Percentiles rank a stretch among this genome's conserved stretches.
Evolutionary conservation across 2,113 vertebrate species (phyloP).

Genomic region (Cathartes aura): DNA sequence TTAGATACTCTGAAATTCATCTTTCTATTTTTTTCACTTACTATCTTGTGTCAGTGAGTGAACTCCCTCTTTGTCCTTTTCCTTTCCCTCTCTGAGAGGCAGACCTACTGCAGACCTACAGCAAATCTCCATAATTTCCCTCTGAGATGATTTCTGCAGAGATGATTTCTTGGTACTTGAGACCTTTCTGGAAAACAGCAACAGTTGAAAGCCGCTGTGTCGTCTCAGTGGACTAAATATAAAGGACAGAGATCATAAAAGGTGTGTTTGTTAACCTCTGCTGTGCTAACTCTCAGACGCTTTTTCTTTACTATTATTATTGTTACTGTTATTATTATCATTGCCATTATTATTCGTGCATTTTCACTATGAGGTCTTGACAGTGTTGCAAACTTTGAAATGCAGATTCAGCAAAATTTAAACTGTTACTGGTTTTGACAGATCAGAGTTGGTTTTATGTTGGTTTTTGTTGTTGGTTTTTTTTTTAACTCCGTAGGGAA

Average conservation of each 20-base stretch:
- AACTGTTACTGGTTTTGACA: neutral
- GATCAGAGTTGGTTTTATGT: neutral
- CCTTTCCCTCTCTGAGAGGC: neutral
- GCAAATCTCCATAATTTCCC: neutral
- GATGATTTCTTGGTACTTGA: neutral
- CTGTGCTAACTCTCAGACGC: neutral
- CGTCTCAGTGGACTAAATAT: neutral
- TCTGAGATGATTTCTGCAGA: neutral
- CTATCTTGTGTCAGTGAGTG: neutral
- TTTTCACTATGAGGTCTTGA: neutral
- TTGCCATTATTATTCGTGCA: neutral
- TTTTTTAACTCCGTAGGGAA: neutral
- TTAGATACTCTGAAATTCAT: neutral
- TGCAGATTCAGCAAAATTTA: neutral
- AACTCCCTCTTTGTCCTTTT: neutral
- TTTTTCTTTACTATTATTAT: neutral
- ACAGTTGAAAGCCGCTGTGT: neutral
- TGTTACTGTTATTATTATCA: neutral
- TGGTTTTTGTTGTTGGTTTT: fast-evolving
- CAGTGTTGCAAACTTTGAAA: neutral
- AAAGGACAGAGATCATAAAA: neutral
- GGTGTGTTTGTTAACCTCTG: neutral
- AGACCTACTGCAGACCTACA: neutral
- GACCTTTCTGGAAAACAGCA: neutral
- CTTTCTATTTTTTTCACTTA: neutral